These are phyloP conservation scores for Xanthorhoe spadicearia DNA, from an alignment of 2,888 invertebrate species.

Conservation along the genomic window DNA sequence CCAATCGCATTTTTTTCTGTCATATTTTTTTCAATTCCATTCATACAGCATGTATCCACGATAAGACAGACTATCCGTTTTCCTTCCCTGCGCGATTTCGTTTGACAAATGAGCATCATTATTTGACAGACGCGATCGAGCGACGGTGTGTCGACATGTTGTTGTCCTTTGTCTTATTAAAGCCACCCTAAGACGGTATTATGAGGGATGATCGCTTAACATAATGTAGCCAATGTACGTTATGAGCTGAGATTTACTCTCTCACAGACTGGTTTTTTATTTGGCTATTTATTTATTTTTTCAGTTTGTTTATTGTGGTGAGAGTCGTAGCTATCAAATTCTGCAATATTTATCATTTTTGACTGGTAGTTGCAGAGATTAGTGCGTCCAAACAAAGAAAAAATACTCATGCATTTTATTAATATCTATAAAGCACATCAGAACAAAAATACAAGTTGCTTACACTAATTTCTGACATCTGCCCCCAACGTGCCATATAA, in stretches of 20 bases:
- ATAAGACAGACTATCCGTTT: constrained; percentile 15
- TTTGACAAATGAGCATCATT: constrained; percentile 84
- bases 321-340: too few relatives aligned
- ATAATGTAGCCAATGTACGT: constrained; percentile 56
- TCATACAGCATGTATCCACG: constrained; percentile 2
- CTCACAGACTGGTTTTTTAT: constrained; percentile 24
- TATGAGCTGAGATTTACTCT: constrained; percentile 50
- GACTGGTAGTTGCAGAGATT: too few relatives aligned
- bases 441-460: too few relatives aligned
- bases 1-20: background rate
- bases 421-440: too few relatives aligned
- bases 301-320: background rate
- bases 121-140: constrained; percentile 80
- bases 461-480: too few relatives aligned
- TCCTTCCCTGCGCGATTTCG: constrained; percentile 61
- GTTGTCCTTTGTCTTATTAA: constrained; percentile 84
- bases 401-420: too few relatives aligned
- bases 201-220: constrained; percentile 63
- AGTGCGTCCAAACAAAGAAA: too few relatives aligned
- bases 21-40: background rate
- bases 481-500: too few relatives aligned
- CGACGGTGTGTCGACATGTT: constrained; percentile 71
- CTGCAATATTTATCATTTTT: too few relatives aligned
- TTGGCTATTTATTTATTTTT: background rate
- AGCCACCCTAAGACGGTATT: constrained; percentile 64